Evolutionary conservation across 2,113 vertebrate species (phyloP).

Genomic region (Tapirus terrestris): DNA sequence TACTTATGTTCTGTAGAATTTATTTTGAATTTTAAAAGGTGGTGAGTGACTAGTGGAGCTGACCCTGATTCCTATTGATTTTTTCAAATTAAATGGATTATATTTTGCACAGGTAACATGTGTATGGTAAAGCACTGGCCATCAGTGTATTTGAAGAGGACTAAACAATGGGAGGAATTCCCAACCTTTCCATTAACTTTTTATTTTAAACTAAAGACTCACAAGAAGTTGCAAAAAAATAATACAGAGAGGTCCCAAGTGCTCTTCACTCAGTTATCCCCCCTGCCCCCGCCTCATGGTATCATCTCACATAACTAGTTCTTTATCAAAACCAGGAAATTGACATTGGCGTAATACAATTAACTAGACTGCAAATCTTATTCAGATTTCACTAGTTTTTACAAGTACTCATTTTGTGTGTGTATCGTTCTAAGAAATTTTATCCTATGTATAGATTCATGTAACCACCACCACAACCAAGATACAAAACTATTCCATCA

Average conservation of each 20-base stretch:
- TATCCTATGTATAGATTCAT: background rate
- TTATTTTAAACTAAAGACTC: background rate
- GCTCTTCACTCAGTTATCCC: background rate
- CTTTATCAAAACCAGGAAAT: conserved; percentile 16
- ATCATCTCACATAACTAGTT: background rate
- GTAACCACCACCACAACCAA: background rate
- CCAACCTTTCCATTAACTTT: background rate
- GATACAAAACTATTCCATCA: background rate
- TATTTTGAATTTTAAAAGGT: conserved; percentile 64
- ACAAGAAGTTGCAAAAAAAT: background rate
- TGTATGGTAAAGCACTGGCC: background rate
- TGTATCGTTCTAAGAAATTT: background rate
- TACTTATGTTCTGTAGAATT: conserved; percentile 39
- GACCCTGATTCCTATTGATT: background rate
- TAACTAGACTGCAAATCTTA: background rate
- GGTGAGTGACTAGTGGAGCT: conserved; percentile 64
- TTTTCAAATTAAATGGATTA: conserved; percentile 46
- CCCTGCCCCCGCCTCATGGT: background rate
- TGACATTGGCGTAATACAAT: background rate
- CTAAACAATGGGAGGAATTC: background rate
- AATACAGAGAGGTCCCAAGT: background rate
- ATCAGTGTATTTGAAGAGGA: background rate
- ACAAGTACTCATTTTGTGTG: background rate
- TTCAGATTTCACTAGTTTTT: background rate
- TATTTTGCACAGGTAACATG: background rate